Percentiles rank a stretch among this genome's conserved stretches.
phyloP scores from a whole-genome alignment of 2,113 vertebrate species.

The Entomyzon cyanotis region DNA sequence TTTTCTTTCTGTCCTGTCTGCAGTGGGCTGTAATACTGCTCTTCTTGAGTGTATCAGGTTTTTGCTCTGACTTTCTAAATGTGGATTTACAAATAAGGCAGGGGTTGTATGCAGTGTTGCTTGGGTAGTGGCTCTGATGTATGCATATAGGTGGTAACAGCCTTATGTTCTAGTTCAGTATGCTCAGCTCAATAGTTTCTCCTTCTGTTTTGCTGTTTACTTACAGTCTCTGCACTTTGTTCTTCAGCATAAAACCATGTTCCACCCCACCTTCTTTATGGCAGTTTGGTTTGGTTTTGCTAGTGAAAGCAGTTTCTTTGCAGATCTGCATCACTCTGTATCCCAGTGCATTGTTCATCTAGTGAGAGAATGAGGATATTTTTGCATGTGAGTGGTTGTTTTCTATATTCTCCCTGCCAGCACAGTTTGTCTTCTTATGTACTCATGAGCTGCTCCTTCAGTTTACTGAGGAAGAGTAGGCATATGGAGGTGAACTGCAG shows the following conservation, averaged over 20 bases:
- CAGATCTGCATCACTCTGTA: not conserved
- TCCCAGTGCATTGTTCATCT: not conserved
- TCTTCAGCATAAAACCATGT: not conserved
- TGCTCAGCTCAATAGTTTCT: not conserved
- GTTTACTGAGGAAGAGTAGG: not conserved
- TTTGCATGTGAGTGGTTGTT: not conserved
- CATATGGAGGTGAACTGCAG: not conserved
- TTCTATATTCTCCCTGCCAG: not conserved
- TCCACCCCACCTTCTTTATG: not conserved
- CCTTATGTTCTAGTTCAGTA: not conserved
- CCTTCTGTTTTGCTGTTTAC: not conserved
- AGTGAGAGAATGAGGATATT: not conserved
- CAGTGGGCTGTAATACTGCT: not conserved
- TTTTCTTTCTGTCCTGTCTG: slow-evolving; percentile 1
- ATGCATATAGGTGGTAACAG: not conserved
- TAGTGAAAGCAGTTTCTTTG: not conserved
- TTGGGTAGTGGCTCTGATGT: not conserved
- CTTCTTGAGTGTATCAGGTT: not conserved
- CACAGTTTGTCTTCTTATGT: not conserved
- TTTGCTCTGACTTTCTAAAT: not conserved
- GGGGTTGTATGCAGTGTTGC: not conserved
- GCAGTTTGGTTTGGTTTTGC: not conserved
- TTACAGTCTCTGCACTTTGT: not conserved
- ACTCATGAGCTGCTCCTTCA: not conserved
- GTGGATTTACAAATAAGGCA: not conserved